These are phyloP conservation scores for Peribatodes rhomboidaria DNA, from an alignment of 2,888 invertebrate genomes.

Conservation along the genomic window DNA sequence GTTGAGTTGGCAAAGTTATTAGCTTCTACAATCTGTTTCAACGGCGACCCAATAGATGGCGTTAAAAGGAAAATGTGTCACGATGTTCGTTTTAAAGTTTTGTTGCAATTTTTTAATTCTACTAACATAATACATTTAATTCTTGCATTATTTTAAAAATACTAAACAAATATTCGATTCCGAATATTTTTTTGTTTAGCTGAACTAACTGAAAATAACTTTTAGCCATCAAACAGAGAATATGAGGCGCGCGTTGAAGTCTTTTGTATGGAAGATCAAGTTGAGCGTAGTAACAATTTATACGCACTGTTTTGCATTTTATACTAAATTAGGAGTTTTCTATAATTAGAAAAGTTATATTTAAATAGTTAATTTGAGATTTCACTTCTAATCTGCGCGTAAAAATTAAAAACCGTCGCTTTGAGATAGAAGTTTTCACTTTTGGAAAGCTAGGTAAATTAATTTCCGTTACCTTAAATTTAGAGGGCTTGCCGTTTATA, in stretches of 20 bases:
- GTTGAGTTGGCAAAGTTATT: not conserved
- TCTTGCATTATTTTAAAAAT: too few species aligned
- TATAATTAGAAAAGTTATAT: constrained; percentile 9
- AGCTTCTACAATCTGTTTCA: not conserved
- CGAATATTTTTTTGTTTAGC: too few species aligned
- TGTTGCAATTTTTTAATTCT: not conserved
- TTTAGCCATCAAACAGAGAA: not conserved
- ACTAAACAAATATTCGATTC: too few species aligned
- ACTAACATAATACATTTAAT: not conserved
- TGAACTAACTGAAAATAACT: too few species aligned
- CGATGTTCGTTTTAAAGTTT: not conserved
- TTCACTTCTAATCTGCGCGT: constrained; percentile 40
- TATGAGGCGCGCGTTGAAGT: constrained; percentile 56
- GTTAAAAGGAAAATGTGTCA: not conserved
- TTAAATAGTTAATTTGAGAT: constrained; percentile 26
- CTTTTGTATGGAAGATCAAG: constrained; percentile 50
- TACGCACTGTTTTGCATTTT: not conserved
- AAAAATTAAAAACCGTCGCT: constrained; percentile 34
- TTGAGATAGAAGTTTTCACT: constrained; percentile 42
- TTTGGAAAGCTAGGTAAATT: constrained; percentile 45
- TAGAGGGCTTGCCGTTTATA: constrained; percentile 35
- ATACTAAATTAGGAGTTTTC: not conserved
- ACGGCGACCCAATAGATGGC: constrained; percentile 6
- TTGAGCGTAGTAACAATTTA: not conserved
- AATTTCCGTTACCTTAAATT: not conserved